Evolutionary conservation across 1,140 invertebrate genomes (phyloP).

Genomic region (Heliconius hermathena): DNA sequence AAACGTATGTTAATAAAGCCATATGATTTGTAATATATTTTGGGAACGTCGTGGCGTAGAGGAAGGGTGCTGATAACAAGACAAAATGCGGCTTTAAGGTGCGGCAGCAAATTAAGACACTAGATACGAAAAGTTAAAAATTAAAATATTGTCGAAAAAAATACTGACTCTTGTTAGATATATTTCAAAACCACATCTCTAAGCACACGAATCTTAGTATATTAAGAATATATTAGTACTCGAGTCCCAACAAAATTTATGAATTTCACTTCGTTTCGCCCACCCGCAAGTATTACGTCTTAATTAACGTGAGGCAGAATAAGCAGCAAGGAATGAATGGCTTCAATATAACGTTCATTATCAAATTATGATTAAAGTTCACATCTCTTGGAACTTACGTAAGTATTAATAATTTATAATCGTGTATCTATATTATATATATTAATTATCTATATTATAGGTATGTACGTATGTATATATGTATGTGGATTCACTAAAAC

Average conservation of each 20-base stretch:
- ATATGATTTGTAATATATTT: no score
- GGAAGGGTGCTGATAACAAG: no score
- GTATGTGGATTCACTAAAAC: background rate
- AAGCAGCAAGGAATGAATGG: conserved; percentile 35
- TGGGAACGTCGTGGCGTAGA: no score
- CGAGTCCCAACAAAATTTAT: conserved; percentile 34
- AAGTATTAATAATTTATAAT: conserved; percentile 29
- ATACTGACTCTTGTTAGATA: no score
- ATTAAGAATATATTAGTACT: conserved; percentile 33
- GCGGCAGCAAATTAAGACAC: no score
- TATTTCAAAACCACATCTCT: background rate
- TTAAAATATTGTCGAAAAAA: no score
- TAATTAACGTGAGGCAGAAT: conserved; percentile 41
- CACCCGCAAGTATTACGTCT: conserved; percentile 37
- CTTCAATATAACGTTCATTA: conserved; percentile 42
- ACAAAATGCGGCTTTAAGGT: no score
- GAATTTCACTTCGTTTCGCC: conserved; percentile 20
- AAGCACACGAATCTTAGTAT: background rate
- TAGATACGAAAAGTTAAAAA: no score
- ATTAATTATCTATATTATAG: background rate
- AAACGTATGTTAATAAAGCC: no score
- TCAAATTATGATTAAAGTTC: conserved; percentile 41
- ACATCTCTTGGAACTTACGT: conserved; percentile 24
- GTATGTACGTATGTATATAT: background rate
- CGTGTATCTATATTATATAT: background rate